A percentile compares a stretch with the other conserved stretches of the same genome.
Conservation (phyloP, 2,888 invertebrate species). For the Drosophila paracracens region DNA sequence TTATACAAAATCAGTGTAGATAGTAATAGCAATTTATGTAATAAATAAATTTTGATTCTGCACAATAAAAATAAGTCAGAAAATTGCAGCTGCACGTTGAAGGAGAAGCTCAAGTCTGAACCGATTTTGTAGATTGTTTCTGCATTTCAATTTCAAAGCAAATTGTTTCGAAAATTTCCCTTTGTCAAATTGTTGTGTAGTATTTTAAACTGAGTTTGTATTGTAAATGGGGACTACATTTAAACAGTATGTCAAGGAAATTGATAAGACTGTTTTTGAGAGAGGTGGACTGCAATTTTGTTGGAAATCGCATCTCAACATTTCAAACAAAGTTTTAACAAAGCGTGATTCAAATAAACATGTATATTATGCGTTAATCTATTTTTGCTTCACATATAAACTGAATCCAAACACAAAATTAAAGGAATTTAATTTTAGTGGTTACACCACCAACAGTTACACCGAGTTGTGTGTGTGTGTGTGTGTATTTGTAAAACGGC, state of each 20-base stretch:
- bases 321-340: neutral
- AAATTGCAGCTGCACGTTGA: neutral
- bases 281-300: neutral
- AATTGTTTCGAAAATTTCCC: neutral
- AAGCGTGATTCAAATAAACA: neutral
- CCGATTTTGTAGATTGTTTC: neutral
- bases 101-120: neutral
- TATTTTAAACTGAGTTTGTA: neutral
- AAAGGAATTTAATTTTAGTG: neutral
- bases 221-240: neutral
- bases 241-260: neutral
- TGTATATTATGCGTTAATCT: neutral
- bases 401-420: neutral
- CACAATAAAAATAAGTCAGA: neutral
- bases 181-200: neutral
- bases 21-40: neutral
- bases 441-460: neutral
- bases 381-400: neutral
- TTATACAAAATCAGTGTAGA: neutral
- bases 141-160: neutral
- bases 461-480: neutral
- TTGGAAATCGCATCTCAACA: neutral
- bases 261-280: neutral
- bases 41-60: neutral
- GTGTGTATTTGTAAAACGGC: neutral